phyloP scores from a whole-genome alignment of 2,797 vertebrate species.

The Prunella strophiata region DNA sequence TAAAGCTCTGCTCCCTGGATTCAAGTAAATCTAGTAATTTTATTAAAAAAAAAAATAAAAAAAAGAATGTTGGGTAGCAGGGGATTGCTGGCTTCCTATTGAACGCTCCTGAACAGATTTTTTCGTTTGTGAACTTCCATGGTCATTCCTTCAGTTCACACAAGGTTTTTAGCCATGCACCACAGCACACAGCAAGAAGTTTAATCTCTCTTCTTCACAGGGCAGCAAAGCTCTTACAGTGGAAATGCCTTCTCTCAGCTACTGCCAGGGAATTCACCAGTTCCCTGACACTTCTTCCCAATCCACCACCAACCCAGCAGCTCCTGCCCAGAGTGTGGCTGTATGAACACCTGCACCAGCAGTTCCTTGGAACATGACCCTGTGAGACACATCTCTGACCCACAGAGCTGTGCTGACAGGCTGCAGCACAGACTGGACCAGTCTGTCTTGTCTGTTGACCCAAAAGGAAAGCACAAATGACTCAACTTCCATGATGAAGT shows the following conservation, averaged over 20 bases:
- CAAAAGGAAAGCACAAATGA: not conserved
- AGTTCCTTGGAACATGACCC: not conserved
- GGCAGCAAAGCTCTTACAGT: not conserved
- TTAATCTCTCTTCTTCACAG: not conserved
- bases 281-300: not conserved
- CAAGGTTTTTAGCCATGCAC: not conserved
- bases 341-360: not conserved
- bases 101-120: not conserved
- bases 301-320: not conserved
- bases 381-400: not conserved
- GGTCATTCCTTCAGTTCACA: not conserved
- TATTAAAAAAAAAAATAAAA: not conserved
- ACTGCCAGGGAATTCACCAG: not conserved
- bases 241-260: not conserved
- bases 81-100: not conserved
- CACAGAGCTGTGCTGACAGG: not conserved
- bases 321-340: not conserved
- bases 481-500: slow-evolving; percentile 33
- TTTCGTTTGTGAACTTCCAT: not conserved
- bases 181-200: not conserved
- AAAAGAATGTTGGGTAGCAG: not conserved
- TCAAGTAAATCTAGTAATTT: not conserved
- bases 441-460: slow-evolving; percentile 18
- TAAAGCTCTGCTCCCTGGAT: not conserved
- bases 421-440: not conserved